A percentile compares a stretch with the other conserved stretches of the same genome.
Conservation (phyloP, 2,888 invertebrate genomes). For the Drosophila hawaiiensis region DNA sequence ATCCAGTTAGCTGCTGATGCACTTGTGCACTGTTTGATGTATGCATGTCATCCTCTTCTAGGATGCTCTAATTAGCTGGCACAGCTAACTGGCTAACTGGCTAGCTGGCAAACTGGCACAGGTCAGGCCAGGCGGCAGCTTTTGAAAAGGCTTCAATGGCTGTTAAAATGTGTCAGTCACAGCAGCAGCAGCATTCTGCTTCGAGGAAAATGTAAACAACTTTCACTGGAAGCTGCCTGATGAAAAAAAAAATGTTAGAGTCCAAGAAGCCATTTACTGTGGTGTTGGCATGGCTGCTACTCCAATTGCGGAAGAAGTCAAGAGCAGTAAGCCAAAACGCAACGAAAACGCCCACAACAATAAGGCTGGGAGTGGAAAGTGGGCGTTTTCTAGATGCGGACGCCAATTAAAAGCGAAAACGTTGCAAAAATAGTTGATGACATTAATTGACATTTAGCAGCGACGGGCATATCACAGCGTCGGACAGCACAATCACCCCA, state of each 20-base stretch:
- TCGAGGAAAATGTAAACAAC: slow-evolving; percentile 72
- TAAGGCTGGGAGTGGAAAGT: slow-evolving; percentile 32
- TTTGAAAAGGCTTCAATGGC: slow-evolving; percentile 68
- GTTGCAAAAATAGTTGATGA: slow-evolving; percentile 78
- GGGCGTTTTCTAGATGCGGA: slow-evolving; percentile 51
- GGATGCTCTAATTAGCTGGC: slow-evolving; percentile 73
- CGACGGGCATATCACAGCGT: slow-evolving; percentile 80
- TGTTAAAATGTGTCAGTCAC: slow-evolving; percentile 72
- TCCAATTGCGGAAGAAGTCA: slow-evolving; percentile 57
- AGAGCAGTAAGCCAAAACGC: slow-evolving; percentile 53
- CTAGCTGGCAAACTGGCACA: slow-evolving; percentile 74
- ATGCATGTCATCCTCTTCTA: slow-evolving; percentile 45
- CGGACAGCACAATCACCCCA: slow-evolving; percentile 79
- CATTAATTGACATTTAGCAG: slow-evolving; percentile 83
- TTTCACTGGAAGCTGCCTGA: slow-evolving; percentile 64
- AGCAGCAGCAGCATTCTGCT: slow-evolving; percentile 32
- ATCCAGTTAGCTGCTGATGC: slow-evolving; percentile 45
- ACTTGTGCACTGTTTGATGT: slow-evolving; percentile 76
- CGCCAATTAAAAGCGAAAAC: slow-evolving; percentile 82
- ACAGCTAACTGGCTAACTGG: slow-evolving; percentile 61
- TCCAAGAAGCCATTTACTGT: slow-evolving; percentile 28
- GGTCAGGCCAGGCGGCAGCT: slow-evolving; percentile 36
- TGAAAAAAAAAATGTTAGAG: slow-evolving; percentile 3
- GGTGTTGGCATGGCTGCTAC: slow-evolving; percentile 2
- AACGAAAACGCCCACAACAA: slow-evolving; percentile 42